These are phyloP conservation scores for Periophthalmodon schlosseri DNA, from an alignment of 2,113 vertebrate species.

Conservation along the genomic window DNA sequence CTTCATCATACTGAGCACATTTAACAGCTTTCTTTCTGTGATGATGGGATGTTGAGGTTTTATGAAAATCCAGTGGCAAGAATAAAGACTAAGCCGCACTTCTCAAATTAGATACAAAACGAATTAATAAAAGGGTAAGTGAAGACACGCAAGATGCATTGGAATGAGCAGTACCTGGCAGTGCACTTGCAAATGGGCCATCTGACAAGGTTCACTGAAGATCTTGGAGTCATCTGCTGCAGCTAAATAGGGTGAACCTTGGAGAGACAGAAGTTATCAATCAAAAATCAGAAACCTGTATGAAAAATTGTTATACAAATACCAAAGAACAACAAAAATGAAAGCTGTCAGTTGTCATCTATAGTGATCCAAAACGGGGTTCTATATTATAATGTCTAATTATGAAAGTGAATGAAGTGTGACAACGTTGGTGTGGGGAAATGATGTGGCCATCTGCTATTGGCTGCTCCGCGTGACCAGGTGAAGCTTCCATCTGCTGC, in stretches of 20 bases:
- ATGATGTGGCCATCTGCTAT: constrained; percentile 17
- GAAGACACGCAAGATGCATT: constrained; percentile 16
- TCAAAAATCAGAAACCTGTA: background rate
- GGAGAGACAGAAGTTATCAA: background rate
- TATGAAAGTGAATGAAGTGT: constrained; percentile 11
- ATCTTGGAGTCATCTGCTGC: constrained; percentile 23
- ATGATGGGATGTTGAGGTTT: constrained; percentile 16
- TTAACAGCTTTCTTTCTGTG: constrained; percentile 16
- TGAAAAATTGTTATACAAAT: background rate
- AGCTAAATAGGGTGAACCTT: background rate
- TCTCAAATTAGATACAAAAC: background rate
- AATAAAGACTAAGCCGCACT: background rate
- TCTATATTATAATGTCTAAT: background rate
- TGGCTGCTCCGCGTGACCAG: constrained; percentile 8
- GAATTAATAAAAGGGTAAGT: background rate
- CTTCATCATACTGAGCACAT: constrained; percentile 27
- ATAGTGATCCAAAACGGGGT: background rate
- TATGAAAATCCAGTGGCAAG: constrained; percentile 12
- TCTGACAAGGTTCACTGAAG: constrained; percentile 18
- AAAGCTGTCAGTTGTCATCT: background rate
- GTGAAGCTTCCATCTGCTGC: constrained; percentile 22
- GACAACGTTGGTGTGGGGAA: background rate
- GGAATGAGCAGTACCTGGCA: constrained; percentile 11
- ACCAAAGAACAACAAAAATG: background rate
- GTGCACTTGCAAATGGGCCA: background rate